Percentiles rank a stretch among this genome's conserved stretches.
Conservation (phyloP, 2,797 vertebrate species). For the Sebastes oblongus region DNA sequence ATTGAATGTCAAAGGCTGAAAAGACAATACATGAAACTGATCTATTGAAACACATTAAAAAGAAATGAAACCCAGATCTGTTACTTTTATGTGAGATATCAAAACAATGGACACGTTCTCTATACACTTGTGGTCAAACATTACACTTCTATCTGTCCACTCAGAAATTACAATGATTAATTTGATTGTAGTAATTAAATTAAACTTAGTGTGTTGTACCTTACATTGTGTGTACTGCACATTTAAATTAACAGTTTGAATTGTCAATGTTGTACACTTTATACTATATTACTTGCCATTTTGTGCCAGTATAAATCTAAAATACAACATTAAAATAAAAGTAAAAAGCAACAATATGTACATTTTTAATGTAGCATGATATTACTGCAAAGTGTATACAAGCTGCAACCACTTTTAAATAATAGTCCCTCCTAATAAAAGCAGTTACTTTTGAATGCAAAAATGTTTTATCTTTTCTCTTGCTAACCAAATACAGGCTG, state of each 20-base stretch:
- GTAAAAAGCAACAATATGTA: not conserved
- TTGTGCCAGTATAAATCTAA: not conserved
- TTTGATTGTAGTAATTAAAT: not conserved
- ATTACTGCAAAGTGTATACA: not conserved
- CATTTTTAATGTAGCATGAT: not conserved
- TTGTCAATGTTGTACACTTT: not conserved
- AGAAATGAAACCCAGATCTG: not conserved
- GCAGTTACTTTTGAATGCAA: not conserved
- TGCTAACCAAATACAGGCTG: not conserved
- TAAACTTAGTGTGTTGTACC: not conserved
- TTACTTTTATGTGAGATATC: slow-evolving; percentile 3
- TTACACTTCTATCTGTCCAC: not conserved
- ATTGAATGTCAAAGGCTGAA: slow-evolving; percentile 1
- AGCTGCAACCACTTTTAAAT: not conserved
- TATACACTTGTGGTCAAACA: not conserved
- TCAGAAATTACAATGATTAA: not conserved
- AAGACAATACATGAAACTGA: slow-evolving; percentile 1
- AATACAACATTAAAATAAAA: not conserved
- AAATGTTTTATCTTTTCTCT: not conserved
- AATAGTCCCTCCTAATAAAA: not conserved
- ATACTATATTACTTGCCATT: not conserved
- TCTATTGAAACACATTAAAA: not conserved
- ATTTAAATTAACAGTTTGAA: not conserved
- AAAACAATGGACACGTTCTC: not conserved
- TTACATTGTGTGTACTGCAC: not conserved